A percentile compares a stretch with the other conserved stretches of the same genome.
These are phyloP conservation scores for Aldrovandia affinis DNA, from an alignment of 2,797 vertebrate genomes.

Conservation along the genomic window DNA sequence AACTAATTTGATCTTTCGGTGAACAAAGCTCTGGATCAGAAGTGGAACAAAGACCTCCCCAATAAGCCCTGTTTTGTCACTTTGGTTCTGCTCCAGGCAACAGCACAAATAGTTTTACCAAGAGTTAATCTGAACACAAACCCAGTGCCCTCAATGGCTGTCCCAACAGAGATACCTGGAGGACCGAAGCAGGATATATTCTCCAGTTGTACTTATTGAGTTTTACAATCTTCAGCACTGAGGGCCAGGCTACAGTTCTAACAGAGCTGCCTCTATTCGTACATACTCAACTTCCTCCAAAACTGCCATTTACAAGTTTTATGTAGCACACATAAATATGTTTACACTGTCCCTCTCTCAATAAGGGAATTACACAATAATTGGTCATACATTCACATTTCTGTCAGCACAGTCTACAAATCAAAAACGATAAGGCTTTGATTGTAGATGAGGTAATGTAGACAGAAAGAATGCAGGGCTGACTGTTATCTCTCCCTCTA, in stretches of 20 bases:
- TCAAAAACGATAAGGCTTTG: neutral
- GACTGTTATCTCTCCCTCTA: neutral
- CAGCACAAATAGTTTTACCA: neutral
- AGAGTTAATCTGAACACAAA: neutral
- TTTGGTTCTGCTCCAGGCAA: neutral
- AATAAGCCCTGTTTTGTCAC: neutral
- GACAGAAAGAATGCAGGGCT: neutral
- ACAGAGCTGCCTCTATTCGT: neutral
- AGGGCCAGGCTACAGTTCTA: neutral
- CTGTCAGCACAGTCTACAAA: no score
- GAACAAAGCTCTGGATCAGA: neutral
- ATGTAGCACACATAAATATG: neutral
- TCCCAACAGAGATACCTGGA: neutral
- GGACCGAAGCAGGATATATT: neutral
- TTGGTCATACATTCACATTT: neutral
- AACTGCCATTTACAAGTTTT: no score
- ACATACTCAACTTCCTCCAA: neutral
- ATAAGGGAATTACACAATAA: neutral
- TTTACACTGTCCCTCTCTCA: neutral
- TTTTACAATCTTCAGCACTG: neutral
- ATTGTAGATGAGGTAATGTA: neutral
- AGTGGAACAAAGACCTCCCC: slow-evolving; percentile 12
- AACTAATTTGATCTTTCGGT: slow-evolving; percentile 15
- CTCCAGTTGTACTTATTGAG: no score
- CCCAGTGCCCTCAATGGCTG: neutral